phyloP scores from a whole-genome alignment of 2,797 vertebrate species.

The Coccyzus lansbergi region DNA sequence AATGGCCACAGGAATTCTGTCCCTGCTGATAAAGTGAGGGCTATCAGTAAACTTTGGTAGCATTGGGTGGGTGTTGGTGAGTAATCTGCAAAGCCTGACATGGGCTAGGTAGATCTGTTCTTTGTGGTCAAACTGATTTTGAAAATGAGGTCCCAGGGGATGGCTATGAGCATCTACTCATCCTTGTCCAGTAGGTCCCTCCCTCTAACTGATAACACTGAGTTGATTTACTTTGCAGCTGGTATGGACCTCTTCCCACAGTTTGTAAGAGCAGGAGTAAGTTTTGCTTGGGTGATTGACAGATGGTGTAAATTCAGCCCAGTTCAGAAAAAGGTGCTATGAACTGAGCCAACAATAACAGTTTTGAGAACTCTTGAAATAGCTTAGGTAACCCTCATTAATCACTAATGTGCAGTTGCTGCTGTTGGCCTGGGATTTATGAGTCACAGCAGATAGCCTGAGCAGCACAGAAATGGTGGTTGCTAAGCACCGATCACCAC shows the following conservation, averaged over 20 bases:
- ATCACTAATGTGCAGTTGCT: background rate
- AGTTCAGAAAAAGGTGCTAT: background rate
- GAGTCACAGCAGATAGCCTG: background rate
- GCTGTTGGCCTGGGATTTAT: background rate
- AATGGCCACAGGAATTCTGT: constrained; percentile 60
- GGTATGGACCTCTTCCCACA: background rate
- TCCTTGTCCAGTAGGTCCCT: background rate
- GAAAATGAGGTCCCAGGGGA: constrained; percentile 6
- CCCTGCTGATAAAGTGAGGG: constrained; percentile 49
- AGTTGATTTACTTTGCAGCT: background rate
- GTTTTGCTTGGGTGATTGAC: constrained; percentile 1
- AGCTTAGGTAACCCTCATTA: background rate
- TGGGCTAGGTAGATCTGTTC: background rate
- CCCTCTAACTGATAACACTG: background rate
- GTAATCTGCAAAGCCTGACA: constrained; percentile 9
- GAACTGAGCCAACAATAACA: background rate
- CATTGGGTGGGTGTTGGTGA: background rate
- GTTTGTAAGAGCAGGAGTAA: background rate
- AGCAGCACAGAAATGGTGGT: background rate
- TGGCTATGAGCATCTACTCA: background rate
- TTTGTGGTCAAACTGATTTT: constrained; percentile 23
- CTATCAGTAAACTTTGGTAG: constrained; percentile 23
- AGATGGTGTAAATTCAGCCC: background rate
- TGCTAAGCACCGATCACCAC: background rate
- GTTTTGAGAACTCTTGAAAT: background rate